Evolutionary conservation across 2,113 vertebrate genomes (phyloP).

Genomic region (Periophthalmus modestus): DNA sequence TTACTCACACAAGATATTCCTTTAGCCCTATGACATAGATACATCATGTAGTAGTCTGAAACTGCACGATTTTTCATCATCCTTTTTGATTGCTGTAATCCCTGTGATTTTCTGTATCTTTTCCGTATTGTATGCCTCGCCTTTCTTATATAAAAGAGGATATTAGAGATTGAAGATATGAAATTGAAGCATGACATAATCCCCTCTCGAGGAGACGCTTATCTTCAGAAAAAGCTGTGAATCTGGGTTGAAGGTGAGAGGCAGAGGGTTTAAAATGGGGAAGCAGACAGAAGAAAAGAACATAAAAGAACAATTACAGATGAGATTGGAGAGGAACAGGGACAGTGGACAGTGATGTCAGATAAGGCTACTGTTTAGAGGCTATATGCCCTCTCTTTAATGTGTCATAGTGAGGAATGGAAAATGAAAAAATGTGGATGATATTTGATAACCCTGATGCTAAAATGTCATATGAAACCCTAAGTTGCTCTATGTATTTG

Average conservation of each 20-base stretch:
- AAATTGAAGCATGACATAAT: conserved; percentile 29
- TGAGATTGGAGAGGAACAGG: conserved; percentile 11
- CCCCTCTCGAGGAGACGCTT: conserved; percentile 34
- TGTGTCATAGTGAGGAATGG: not conserved
- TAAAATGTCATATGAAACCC: no score
- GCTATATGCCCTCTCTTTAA: not conserved
- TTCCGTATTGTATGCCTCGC: not conserved
- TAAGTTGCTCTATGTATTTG: no score
- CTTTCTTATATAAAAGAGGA: not conserved
- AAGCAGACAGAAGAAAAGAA: conserved; percentile 7
- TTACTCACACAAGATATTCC: not conserved
- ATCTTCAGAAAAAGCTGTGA: conserved; percentile 18
- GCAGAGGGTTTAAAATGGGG: conserved; percentile 36
- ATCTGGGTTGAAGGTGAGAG: conserved; percentile 24
- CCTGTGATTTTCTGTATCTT: not conserved
- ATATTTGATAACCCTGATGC: not conserved
- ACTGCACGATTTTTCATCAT: not conserved
- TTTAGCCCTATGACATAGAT: not conserved
- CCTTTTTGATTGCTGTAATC: not conserved
- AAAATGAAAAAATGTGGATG: not conserved
- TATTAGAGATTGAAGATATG: not conserved
- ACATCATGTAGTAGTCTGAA: not conserved
- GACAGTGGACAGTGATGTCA: not conserved
- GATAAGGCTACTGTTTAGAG: not conserved
- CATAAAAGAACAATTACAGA: conserved; percentile 24